Evolutionary conservation across 2,888 invertebrate species (phyloP), one percentile per base, ranked within the genome.

Genomic region (Limnephilus rhombicus): DNA sequence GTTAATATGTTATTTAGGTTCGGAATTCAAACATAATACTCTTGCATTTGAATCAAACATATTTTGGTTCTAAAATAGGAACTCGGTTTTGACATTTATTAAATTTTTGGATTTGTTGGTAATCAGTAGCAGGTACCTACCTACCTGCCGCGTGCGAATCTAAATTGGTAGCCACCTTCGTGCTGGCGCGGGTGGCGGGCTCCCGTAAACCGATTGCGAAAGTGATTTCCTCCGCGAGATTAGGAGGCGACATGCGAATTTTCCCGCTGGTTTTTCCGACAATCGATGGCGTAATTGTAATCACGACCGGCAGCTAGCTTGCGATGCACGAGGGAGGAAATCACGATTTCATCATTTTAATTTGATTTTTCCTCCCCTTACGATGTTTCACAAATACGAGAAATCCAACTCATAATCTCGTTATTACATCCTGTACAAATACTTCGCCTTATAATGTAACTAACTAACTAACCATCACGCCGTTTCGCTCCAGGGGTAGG

Each of bases 151-250:
- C n/a, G 24, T 68, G 24, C 68, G 68, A 68, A 68, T 68, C 9
- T 24, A 68, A n/a, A 68, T n/a, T n/a, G 68, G 68, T n/a, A 68
- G 68, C 9, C 68, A 68, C 68, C 68, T 68, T 24, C 24, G 68
- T 68, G 68, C 24, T 9, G 49, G 41, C 24, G 45, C 24, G 49
- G 34, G 34, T 34, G 34, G 34, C 34, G 34, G 34, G 41, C 37
- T 13, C 45, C 49, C 29, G 29, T 37, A 83, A 83, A 83, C n/a
- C 45, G 86, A 86, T 86, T 45, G 86, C 86, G n/a, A 86, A n/a
- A 86, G 41, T 86, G 86, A 86, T 86, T 86, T 86, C 86, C 86
- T 86, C 29, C 45, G 45, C 91, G 91, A 37, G 83, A 85, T 68
- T 85, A 80, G 31, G 90, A 45, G 29, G 45, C 88, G 88, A 37